Evolutionary conservation across 2,113 vertebrate species (phyloP).

Genomic region (Rhynchomys soricoides): DNA sequence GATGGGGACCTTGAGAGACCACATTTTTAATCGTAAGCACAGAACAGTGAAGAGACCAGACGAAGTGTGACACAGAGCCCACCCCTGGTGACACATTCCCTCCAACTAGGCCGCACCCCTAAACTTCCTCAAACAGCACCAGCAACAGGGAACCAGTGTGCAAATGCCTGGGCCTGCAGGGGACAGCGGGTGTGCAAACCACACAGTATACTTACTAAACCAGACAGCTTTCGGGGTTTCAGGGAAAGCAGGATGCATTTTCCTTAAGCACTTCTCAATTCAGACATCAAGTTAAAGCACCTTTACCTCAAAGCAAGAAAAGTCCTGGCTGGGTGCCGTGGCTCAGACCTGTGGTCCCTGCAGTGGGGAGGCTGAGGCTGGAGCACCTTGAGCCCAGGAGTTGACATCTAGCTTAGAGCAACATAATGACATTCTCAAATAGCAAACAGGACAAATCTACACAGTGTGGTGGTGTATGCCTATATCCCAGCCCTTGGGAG

Average conservation of each 20-base stretch:
- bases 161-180: not conserved
- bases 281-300: not conserved
- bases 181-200: too few relatives aligned
- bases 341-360: not conserved
- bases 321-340: not conserved
- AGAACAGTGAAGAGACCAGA: too few relatives aligned
- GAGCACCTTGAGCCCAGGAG: not conserved
- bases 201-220: not conserved
- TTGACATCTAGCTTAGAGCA: not conserved
- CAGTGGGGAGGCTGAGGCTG: not conserved
- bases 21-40: too few relatives aligned
- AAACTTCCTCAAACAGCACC: not conserved
- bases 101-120: not conserved
- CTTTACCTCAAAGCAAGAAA: slow-evolving; percentile 22
- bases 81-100: not conserved
- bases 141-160: not conserved
- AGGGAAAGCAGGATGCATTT: not conserved
- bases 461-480: not conserved
- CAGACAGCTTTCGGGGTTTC: not conserved
- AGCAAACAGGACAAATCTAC: not conserved
- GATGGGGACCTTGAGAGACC: not conserved
- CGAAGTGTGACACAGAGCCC: not conserved
- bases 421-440: not conserved
- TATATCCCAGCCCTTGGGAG: not conserved
- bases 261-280: not conserved